These are phyloP conservation scores for Protodeltote pygarga DNA, from an alignment of 2,888 invertebrate genomes.

Conservation along the genomic window DNA sequence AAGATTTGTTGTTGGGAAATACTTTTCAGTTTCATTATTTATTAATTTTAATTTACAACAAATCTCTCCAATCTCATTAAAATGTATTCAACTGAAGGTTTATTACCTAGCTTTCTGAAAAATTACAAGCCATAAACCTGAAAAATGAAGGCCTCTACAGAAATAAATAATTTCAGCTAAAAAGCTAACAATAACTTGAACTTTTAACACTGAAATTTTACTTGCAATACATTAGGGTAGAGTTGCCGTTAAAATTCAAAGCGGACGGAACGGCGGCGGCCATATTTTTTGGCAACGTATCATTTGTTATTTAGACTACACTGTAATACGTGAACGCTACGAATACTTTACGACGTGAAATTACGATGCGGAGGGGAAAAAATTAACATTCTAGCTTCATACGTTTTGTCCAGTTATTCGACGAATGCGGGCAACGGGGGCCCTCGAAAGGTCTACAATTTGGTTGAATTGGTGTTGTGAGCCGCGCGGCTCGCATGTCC, in stretches of 20 bases:
- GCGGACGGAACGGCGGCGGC: conserved; percentile 26
- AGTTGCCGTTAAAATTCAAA: conserved; percentile 30
- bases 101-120: neutral
- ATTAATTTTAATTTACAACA: conserved; percentile 8
- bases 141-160: conserved; percentile 3
- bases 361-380: conserved; percentile 55
- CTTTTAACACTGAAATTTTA: conserved; percentile 9
- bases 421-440: conserved; percentile 26
- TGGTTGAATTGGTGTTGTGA: conserved; percentile 51
- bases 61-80: conserved; percentile 3
- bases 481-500: conserved; percentile 57
- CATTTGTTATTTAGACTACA: conserved; percentile 53
- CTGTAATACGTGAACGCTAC: conserved; percentile 47
- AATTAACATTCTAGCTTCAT: conserved; percentile 54
- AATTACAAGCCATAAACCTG: neutral
- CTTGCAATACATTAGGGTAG: conserved; percentile 14
- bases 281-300: conserved; percentile 52
- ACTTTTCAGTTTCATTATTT: conserved; percentile 6
- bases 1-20: conserved; percentile 22
- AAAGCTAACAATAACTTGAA: conserved; percentile 10
- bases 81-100: neutral
- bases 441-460: conserved; percentile 50
- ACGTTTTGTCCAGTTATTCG: conserved; percentile 46
- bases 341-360: conserved; percentile 54
- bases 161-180: conserved; percentile 1